Evolutionary conservation across 2,113 vertebrate genomes (phyloP).

Genomic region (Poicephalus gulielmi): DNA sequence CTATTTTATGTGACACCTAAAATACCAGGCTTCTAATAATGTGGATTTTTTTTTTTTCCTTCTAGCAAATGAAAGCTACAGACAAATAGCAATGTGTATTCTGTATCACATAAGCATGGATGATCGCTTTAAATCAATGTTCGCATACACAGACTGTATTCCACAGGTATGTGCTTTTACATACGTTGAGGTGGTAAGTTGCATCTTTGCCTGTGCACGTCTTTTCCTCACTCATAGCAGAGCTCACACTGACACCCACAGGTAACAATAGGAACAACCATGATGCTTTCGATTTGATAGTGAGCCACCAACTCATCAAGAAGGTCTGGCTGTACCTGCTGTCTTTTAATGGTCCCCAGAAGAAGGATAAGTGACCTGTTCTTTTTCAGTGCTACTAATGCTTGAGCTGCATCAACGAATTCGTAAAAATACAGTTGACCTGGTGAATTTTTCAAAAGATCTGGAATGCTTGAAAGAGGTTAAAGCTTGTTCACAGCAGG

Average conservation of each 20-base stretch:
- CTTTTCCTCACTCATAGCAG: not conserved
- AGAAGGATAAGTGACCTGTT: not conserved
- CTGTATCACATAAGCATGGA: slow-evolving; percentile 96
- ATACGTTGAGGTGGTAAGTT: not conserved
- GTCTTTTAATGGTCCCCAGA: not conserved
- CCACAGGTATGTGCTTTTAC: slow-evolving; percentile 83
- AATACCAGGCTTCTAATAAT: not conserved
- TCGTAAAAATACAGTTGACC: not conserved
- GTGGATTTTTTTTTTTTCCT: not conserved
- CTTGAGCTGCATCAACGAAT: not conserved
- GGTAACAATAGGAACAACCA: not conserved
- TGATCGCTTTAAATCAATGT: slow-evolving; percentile 92
- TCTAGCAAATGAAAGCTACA: slow-evolving; percentile 91
- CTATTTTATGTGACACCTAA: not conserved
- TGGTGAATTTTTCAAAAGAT: slow-evolving; percentile 24
- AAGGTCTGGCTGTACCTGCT: not conserved
- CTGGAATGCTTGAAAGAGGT: not conserved
- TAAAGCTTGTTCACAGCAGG: slow-evolving; percentile 31
- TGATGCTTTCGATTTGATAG: not conserved
- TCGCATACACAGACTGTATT: slow-evolving; percentile 92
- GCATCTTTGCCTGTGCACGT: fast-evolving
- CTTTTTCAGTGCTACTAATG: not conserved
- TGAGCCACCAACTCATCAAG: not conserved
- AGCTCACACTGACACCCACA: slow-evolving; percentile 49
- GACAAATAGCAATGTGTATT: slow-evolving; percentile 90